These are phyloP conservation scores for Myripristis murdjan DNA, from an alignment of 2,797 vertebrate species.

Conservation along the genomic window DNA sequence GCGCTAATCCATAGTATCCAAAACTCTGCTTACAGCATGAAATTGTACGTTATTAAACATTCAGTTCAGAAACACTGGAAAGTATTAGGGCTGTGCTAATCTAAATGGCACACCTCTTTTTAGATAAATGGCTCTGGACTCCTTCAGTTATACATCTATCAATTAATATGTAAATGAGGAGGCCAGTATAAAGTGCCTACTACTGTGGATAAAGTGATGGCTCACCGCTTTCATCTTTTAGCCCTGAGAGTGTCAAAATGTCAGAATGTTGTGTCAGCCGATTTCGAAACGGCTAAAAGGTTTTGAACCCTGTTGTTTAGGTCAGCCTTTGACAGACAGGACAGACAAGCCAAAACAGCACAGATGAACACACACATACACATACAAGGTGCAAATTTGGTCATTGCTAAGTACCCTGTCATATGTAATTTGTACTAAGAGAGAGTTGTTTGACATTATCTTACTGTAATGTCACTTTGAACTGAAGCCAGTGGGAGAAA, in stretches of 20 bases:
- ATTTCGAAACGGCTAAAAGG: slow-evolving; percentile 58
- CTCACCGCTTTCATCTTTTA: slow-evolving; percentile 76
- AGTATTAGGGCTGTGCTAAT: slow-evolving; percentile 72
- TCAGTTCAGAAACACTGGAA: slow-evolving; percentile 48
- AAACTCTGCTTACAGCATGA: slow-evolving; percentile 66
- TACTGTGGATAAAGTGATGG: slow-evolving; percentile 74
- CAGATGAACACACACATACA: neutral
- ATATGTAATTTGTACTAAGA: no score
- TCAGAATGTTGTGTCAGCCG: slow-evolving; percentile 75
- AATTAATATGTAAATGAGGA: slow-evolving; percentile 85
- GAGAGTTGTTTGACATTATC: no score
- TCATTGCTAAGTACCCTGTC: no score
- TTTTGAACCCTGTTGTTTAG: slow-evolving; percentile 31
- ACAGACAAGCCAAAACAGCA: no score
- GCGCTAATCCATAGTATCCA: slow-evolving; percentile 48
- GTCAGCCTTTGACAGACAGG: slow-evolving; percentile 22
- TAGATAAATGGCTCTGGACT: slow-evolving; percentile 76
- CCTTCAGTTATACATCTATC: slow-evolving; percentile 75
- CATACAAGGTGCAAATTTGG: neutral
- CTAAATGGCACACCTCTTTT: slow-evolving; percentile 74
- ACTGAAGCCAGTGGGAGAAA: no score
- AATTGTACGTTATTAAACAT: slow-evolving; percentile 74
- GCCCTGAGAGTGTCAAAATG: slow-evolving; percentile 69
- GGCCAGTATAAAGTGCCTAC: slow-evolving; percentile 69
- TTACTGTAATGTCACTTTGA: no score